These are phyloP conservation scores for Ptycholaimellus sp. DNA, from an alignment of 2,888 invertebrate genomes.

Conservation along the genomic window DNA sequence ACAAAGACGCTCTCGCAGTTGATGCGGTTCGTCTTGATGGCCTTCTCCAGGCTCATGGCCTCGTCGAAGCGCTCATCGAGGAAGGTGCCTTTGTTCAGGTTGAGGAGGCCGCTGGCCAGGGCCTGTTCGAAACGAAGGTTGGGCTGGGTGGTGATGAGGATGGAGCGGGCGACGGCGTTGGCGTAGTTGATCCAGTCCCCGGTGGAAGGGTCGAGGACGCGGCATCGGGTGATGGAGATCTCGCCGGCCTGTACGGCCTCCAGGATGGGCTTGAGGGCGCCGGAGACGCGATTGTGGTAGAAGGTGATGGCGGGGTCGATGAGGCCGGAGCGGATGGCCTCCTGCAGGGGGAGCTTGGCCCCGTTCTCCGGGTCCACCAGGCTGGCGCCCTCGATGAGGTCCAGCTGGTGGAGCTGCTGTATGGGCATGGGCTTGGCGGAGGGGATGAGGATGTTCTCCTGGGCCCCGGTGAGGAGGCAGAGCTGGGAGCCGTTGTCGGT, in stretches of 20 bases:
- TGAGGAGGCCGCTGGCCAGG: slow-evolving; percentile 20
- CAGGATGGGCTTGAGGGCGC: neutral
- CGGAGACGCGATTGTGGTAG: neutral
- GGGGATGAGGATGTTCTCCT: too few species aligned
- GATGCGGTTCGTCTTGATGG: slow-evolving; percentile 47
- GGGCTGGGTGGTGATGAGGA: neutral
- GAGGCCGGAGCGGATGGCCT: slow-evolving; percentile 41
- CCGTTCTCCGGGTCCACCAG: slow-evolving; percentile 53
- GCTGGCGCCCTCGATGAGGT: too few species aligned
- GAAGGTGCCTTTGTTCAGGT: slow-evolving; percentile 58
- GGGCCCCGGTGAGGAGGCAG: too few species aligned
- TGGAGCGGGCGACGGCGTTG: neutral
- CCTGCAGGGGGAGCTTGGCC: slow-evolving; percentile 44
- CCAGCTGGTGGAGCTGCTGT: too few species aligned
- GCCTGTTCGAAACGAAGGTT: slow-evolving; percentile 43
- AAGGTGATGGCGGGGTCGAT: slow-evolving; percentile 33
- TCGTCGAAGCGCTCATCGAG: slow-evolving; percentile 40
- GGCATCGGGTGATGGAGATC: neutral
- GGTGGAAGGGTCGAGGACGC: neutral
- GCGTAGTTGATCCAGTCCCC: slow-evolving; percentile 9
- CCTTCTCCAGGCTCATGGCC: slow-evolving; percentile 47
- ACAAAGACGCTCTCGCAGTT: slow-evolving; percentile 51
- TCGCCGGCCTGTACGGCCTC: neutral
- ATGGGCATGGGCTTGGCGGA: too few species aligned
- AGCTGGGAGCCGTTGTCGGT: too few species aligned